Base-by-base conservation (phyloP, 2,888 invertebrate genomes). In the Gisinianus flammeolus region DNA sequence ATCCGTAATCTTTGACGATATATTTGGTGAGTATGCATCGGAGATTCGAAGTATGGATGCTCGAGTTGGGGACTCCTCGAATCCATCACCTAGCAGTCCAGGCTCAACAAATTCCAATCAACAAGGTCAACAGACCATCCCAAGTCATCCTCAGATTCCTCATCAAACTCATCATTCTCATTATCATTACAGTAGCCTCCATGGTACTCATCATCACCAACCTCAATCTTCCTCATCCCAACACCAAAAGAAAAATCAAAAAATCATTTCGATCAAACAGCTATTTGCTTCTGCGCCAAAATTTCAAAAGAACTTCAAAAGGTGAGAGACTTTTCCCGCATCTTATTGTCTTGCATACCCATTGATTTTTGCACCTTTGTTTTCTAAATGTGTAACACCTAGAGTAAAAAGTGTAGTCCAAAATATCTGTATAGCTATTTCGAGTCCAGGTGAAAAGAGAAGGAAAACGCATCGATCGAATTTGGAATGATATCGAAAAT, bases 261-360 rank as follows among this genome's bases (percentile, higher is more conserved):
- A 94, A 83, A 93, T 94, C 54, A 93, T 94, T 58, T 89, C 89
- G 77, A 95, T 98, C 80, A 93, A 97, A 82, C 96, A 97, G 86
- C 90, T 98, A 56, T 98, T 98, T 88, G 94, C 96, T 0, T 94
- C 97, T 73, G 94, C 97, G 73, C 95, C 96, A 86, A 98, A 98
- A 89, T 98, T 98, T 87, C 97, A 97, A 87, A 98, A 97, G 88
- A 93, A 93, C 85, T 89, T 98, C 79, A 90, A 94, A 86, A 91
- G 93, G 93, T 93, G 24, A 62, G 62, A 28, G 8, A 2, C 22
- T 24, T 58, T n/a, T n/a, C n/a, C n/a, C n/a, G n/a, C n/a, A n/a
- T n/a, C 16, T 44, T 44, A 16, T 44, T 44, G 44, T 44, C 19
- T 44, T 44, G 2, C 12, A 35, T n/a, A n/a, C n/a, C n/a, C n/a